phyloP scores from a whole-genome alignment of 2,113 vertebrate genomes.

The Gobio gobio region DNA sequence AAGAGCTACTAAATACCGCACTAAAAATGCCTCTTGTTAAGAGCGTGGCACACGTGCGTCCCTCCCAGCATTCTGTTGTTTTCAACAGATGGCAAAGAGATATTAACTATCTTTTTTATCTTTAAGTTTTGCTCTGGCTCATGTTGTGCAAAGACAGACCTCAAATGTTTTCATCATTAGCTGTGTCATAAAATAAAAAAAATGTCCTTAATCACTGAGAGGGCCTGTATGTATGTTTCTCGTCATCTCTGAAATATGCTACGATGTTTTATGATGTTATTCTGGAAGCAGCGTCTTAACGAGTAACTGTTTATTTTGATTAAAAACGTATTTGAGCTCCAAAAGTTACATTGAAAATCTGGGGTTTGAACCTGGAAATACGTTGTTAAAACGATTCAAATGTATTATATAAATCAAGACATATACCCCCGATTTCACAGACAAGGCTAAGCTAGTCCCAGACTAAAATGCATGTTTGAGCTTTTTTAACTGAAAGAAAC shows the following conservation, averaged over 20 bases:
- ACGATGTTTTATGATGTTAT: constrained; percentile 24
- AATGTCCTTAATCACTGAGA: constrained; percentile 27
- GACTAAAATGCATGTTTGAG: too few species aligned
- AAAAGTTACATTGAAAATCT: not conserved
- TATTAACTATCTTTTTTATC: constrained; percentile 36
- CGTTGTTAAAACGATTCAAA: not conserved
- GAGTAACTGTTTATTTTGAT: not conserved
- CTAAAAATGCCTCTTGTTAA: constrained; percentile 47
- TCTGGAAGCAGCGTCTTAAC: not conserved
- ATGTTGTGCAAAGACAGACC: constrained; percentile 5
- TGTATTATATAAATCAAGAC: not conserved
- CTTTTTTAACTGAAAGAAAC: too few species aligned
- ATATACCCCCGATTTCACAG: too few species aligned
- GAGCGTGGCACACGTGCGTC: constrained; percentile 10
- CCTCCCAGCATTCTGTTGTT: constrained; percentile 33
- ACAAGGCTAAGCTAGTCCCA: too few species aligned
- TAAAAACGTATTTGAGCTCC: not conserved
- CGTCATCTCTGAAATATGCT: constrained; percentile 12
- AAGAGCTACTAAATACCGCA: constrained; percentile 38
- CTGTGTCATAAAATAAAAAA: constrained; percentile 21
- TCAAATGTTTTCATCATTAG: constrained; percentile 36
- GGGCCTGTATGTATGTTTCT: constrained; percentile 14
- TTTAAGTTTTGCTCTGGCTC: not conserved
- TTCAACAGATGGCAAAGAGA: constrained; percentile 22
- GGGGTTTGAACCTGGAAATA: not conserved